A percentile compares a stretch with the other conserved stretches of the same genome.
Conservation (phyloP, 1,140 invertebrate genomes). For the Chionoecetes opilio region DNA sequence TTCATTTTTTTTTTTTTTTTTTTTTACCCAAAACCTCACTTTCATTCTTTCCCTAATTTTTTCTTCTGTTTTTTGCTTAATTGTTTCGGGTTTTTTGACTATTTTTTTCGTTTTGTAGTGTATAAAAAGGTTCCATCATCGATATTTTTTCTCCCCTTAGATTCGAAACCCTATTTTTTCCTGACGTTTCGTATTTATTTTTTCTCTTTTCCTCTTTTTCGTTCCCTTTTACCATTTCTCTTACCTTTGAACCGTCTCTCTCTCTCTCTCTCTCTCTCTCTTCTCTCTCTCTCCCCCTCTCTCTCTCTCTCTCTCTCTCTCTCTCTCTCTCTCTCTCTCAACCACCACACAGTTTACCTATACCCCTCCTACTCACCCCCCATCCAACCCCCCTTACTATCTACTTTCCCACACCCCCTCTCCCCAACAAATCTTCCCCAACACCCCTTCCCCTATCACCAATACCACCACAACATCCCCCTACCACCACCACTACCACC, state of each 20-base stretch:
- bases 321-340: too few relatives aligned
- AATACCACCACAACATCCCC: not conserved
- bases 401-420: not conserved
- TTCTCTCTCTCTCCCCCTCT: slow-evolving; percentile 22
- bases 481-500: not conserved
- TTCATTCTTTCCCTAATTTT: not conserved
- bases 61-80: not conserved
- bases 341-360: too few relatives aligned
- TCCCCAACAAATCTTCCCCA: not conserved
- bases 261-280: not conserved
- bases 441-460: not conserved
- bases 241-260: not conserved
- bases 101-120: too few relatives aligned
- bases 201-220: not conserved
- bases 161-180: not conserved
- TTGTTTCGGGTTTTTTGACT: too few relatives aligned
- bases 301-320: not conserved
- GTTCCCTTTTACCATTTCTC: not conserved
- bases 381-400: not conserved
- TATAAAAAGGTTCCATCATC: too few relatives aligned
- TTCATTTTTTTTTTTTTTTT: too few relatives aligned
- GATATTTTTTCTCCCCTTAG: too few relatives aligned
- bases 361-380: not conserved
- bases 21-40: too few relatives aligned
- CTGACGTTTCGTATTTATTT: not conserved